Percentiles rank a stretch among this genome's conserved stretches.
Evolutionary conservation across 2,797 vertebrate genomes (phyloP).

Genomic region (Triplophysa bombifrons): DNA sequence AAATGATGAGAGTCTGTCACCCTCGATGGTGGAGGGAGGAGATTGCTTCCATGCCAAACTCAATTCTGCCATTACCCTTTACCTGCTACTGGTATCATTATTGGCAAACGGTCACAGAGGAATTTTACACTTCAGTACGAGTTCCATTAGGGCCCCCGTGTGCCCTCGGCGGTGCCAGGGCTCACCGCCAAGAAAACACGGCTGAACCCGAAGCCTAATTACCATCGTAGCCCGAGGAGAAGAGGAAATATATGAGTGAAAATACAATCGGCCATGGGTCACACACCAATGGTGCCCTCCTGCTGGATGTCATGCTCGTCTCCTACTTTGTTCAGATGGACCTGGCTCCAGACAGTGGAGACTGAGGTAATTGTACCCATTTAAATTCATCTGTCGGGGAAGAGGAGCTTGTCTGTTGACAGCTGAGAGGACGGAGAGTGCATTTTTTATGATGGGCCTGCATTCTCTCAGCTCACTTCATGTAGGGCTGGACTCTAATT

Average conservation of each 20-base stretch:
- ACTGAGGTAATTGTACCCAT: conserved; percentile 46
- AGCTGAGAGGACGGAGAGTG: conserved; percentile 29
- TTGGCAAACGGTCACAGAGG: conserved; percentile 38
- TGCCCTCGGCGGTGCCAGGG: not conserved
- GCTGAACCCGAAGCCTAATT: conserved; percentile 42
- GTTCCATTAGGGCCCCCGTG: conserved; percentile 17
- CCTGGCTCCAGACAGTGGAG: conserved; percentile 4
- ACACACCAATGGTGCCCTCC: not conserved
- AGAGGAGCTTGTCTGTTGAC: conserved; percentile 24
- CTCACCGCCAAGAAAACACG: conserved; percentile 24
- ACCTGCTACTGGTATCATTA: conserved; percentile 31
- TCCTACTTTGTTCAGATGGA: conserved; percentile 17
- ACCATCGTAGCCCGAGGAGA: conserved; percentile 26
- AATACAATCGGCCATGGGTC: conserved; percentile 1
- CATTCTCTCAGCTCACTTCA: conserved; percentile 28
- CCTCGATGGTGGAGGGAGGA: conserved; percentile 9
- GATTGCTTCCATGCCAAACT: conserved; percentile 3
- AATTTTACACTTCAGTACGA: conserved; percentile 36
- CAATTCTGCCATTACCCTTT: conserved; percentile 38
- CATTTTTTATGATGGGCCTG: conserved; percentile 42
- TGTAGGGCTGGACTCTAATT: no score
- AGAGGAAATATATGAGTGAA: not conserved
- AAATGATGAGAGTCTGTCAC: conserved; percentile 26
- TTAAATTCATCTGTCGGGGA: conserved; percentile 27
- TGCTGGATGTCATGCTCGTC: not conserved